A percentile compares a stretch with the other conserved stretches of the same genome.
These are phyloP conservation scores for Mugil cephalus DNA, from an alignment of 2,113 vertebrate genomes.

Conservation along the genomic window DNA sequence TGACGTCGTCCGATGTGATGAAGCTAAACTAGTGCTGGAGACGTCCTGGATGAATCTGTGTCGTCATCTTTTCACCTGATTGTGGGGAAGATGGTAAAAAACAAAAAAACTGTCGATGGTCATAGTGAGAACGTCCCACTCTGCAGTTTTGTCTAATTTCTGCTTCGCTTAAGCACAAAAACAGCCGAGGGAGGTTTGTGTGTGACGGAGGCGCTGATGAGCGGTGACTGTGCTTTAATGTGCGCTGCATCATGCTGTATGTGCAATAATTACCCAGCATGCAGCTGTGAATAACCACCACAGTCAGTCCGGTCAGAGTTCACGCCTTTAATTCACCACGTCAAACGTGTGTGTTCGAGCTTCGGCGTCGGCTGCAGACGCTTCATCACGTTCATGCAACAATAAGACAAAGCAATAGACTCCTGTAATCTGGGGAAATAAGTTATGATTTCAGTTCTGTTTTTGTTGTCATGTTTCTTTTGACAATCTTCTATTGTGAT, in stretches of 20 bases:
- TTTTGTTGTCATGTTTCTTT: slow-evolving; percentile 45
- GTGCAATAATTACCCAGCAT: slow-evolving; percentile 25
- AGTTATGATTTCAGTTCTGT: slow-evolving; percentile 25
- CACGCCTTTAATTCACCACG: slow-evolving; percentile 4
- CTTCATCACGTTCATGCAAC: slow-evolving; percentile 32
- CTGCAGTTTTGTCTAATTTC: slow-evolving; percentile 10
- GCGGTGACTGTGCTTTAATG: slow-evolving; percentile 36
- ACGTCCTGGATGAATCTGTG: too few relatives aligned
- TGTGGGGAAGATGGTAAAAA: too few relatives aligned
- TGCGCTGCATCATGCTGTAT: slow-evolving; percentile 27
- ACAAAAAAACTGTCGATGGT: too few relatives aligned
- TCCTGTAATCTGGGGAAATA: slow-evolving; percentile 35
- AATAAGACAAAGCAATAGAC: slow-evolving; percentile 45
- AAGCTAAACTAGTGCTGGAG: too few relatives aligned
- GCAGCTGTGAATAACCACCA: not conserved
- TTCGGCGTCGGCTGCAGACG: slow-evolving; percentile 9
- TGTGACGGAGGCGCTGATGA: slow-evolving; percentile 28
- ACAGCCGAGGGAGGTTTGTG: slow-evolving; percentile 12
- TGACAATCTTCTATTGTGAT: slow-evolving; percentile 55
- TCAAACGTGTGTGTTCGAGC: slow-evolving; percentile 6
- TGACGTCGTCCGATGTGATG: too few relatives aligned
- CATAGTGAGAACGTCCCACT: not conserved
- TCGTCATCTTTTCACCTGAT: too few relatives aligned
- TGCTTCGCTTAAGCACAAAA: slow-evolving; percentile 39
- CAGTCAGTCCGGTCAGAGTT: not conserved